Conservation (phyloP, 2,888 invertebrate species). For the Morpho helenor region DNA sequence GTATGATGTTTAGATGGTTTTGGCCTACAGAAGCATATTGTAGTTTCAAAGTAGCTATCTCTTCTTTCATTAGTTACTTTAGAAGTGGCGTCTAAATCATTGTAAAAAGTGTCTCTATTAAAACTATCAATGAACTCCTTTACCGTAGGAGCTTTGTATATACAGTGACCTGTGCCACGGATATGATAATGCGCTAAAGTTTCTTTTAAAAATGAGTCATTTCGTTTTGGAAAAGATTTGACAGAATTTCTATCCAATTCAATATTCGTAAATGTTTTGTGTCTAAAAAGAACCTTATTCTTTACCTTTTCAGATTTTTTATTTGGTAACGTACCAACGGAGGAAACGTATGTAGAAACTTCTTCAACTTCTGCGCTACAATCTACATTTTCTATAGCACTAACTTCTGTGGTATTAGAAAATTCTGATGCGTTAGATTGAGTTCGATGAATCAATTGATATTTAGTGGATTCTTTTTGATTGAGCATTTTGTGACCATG, state of each 20-base stretch:
- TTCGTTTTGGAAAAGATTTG: conserved; percentile 53
- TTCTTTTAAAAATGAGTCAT: conserved; percentile 58
- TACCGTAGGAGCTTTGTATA: conserved; percentile 65
- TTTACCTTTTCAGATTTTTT: conserved; percentile 49
- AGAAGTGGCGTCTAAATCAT: conserved; percentile 52
- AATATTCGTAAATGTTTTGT: conserved; percentile 72
- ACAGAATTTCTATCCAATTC: conserved; percentile 63
- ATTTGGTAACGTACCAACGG: conserved; percentile 66
- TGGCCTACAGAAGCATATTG: conserved; percentile 71
- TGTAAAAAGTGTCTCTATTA: conserved; percentile 63
- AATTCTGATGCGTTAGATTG: conserved; percentile 58
- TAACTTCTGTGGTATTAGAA: conserved; percentile 59
- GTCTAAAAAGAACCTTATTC: conserved; percentile 66
- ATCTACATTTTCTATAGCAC: conserved; percentile 71
- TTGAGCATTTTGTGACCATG: conserved; percentile 41
- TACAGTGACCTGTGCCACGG: conserved; percentile 70
- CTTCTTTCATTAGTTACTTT: conserved; percentile 48
- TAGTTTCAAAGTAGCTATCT: conserved; percentile 68
- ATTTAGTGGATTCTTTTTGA: conserved; percentile 42
- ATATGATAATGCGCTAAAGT: conserved; percentile 68
- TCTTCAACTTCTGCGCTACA: conserved; percentile 56
- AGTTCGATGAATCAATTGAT: conserved; percentile 43
- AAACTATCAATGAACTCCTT: conserved; percentile 69
- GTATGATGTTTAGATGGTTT: conserved; percentile 59
- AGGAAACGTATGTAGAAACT: conserved; percentile 54